These are phyloP conservation scores for Mythimna loreyi DNA, from an alignment of 2,888 invertebrate species.

Conservation along the genomic window DNA sequence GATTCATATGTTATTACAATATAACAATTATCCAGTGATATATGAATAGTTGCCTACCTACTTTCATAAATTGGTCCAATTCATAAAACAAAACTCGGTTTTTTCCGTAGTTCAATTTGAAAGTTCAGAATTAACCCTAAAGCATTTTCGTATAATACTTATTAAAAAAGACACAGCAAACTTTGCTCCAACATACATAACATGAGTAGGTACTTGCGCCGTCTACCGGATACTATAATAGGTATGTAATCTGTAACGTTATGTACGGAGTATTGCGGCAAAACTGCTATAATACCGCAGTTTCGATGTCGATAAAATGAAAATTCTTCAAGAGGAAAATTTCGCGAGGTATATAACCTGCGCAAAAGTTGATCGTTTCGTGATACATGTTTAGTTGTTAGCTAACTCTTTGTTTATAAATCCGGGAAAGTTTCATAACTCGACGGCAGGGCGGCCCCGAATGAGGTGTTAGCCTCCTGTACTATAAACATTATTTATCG, in stretches of 20 bases:
- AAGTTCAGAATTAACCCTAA: not conserved
- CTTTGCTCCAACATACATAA: not conserved
- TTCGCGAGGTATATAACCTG: slow-evolving; percentile 56
- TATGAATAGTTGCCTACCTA: not conserved
- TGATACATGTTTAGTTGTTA: slow-evolving; percentile 68
- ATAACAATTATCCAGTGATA: too few relatives aligned
- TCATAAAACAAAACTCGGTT: not conserved
- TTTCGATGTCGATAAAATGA: slow-evolving; percentile 62
- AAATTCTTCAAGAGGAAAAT: slow-evolving; percentile 69
- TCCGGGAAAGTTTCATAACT: slow-evolving; percentile 77
- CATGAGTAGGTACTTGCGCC: slow-evolving; percentile 19
- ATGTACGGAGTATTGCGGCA: slow-evolving; percentile 47
- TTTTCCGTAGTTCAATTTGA: not conserved
- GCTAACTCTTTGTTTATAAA: slow-evolving; percentile 74
- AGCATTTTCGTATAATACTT: not conserved
- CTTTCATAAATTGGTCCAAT: not conserved
- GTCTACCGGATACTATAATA: slow-evolving; percentile 51
- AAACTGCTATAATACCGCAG: slow-evolving; percentile 48
- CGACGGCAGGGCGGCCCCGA: slow-evolving; percentile 68
- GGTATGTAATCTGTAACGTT: slow-evolving; percentile 53
- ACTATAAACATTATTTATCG: slow-evolving; percentile 81
- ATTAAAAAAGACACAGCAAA: not conserved
- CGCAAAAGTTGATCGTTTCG: slow-evolving; percentile 68
- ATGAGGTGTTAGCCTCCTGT: slow-evolving; percentile 76
- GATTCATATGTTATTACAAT: too few relatives aligned